Percentiles rank a stretch among this genome's conserved stretches.
Conservation (phyloP, 2,113 vertebrate species). For the Nannospalax galili region DNA sequence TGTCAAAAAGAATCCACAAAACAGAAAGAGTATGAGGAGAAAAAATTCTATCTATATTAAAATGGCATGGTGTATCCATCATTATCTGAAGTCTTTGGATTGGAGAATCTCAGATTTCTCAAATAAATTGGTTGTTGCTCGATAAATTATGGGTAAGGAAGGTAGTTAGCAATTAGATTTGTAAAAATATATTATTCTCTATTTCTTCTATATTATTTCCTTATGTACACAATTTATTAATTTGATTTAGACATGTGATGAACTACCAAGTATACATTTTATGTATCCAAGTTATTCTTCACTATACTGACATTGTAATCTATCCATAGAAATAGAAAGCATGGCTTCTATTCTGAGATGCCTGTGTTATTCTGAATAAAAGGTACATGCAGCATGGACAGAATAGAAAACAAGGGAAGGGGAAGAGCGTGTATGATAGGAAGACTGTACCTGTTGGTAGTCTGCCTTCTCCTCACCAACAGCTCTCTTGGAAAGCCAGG, state of each 20-base stretch:
- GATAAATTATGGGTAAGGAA: background rate
- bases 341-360: background rate
- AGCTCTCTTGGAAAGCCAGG: background rate
- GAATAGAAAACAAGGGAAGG: background rate
- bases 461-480: background rate
- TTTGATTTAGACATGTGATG: background rate
- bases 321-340: background rate
- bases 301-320: fast-evolving
- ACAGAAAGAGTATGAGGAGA: background rate
- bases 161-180: background rate
- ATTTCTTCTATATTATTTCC: background rate
- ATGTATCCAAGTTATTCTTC: background rate
- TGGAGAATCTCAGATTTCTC: background rate
- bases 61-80: background rate
- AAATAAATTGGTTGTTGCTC: slow-evolving; percentile 23
- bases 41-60: background rate
- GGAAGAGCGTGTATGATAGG: background rate
- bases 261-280: background rate
- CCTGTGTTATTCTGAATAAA: background rate
- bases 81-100: slow-evolving; percentile 2
- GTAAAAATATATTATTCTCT: background rate
- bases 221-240: background rate
- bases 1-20: background rate
- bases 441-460: background rate
- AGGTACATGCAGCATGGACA: background rate